Conservation (phyloP, 2,113 vertebrate genomes). For the Neopipo cinnamomea region DNA sequence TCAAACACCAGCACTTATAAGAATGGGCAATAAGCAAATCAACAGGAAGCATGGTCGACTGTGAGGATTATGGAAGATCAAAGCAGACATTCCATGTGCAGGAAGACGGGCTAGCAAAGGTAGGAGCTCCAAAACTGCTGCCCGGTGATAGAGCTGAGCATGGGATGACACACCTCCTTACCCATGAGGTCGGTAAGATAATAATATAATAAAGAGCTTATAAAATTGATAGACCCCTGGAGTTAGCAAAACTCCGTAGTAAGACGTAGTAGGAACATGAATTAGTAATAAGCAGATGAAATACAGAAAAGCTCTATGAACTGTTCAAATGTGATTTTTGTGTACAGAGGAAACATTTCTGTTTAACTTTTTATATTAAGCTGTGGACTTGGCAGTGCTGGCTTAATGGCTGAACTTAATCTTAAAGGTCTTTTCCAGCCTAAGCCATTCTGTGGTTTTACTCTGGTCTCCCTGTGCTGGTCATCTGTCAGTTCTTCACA, state of each 20-base stretch:
- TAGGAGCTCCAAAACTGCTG: not conserved
- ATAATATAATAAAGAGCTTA: not conserved
- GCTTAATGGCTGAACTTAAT: not conserved
- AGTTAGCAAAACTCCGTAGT: not conserved
- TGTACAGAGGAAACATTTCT: not conserved
- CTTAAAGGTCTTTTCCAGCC: not conserved
- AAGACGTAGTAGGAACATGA: not conserved
- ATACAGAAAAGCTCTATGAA: not conserved
- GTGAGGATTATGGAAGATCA: not conserved
- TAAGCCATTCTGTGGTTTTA: not conserved
- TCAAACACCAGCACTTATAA: not conserved
- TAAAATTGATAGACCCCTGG: not conserved
- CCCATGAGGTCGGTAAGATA: fast-evolving
- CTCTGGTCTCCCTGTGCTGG: not conserved
- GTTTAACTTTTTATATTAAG: not conserved
- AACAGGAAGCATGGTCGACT: not conserved
- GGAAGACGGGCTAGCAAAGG: not conserved
- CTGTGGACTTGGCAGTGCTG: not conserved
- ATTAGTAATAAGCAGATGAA: not conserved
- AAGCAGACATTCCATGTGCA: not conserved
- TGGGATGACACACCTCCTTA: not conserved
- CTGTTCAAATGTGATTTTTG: not conserved
- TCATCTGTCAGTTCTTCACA: not conserved
- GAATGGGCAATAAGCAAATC: not conserved
- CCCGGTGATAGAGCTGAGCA: not conserved